These are phyloP conservation scores for Chaenogobius annularis DNA, from an alignment of 2,113 vertebrate genomes.

Conservation along the genomic window DNA sequence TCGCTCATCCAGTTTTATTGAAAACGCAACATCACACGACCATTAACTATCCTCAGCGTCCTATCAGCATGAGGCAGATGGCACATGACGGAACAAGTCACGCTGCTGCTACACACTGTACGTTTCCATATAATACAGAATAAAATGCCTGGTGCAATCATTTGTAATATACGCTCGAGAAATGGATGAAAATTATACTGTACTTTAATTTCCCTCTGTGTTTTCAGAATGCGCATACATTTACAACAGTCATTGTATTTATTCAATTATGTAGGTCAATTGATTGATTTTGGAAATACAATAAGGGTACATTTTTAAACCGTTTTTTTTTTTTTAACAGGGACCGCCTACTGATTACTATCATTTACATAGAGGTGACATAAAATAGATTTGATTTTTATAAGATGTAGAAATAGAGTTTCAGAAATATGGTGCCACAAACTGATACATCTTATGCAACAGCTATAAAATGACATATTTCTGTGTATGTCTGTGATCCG, in stretches of 20 bases:
- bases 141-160: background rate
- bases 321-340: no score
- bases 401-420: background rate
- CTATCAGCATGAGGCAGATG: constrained; percentile 22
- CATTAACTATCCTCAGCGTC: constrained; percentile 42
- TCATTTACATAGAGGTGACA: background rate
- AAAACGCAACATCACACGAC: constrained; percentile 25
- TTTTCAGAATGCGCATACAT: no score
- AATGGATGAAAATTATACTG: no score
- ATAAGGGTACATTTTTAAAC: no score
- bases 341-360: background rate
- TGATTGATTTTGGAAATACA: no score
- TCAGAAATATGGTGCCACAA: no score
- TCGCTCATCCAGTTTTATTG: constrained; percentile 48
- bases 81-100: constrained; percentile 21
- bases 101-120: constrained; percentile 6
- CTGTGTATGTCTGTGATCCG: background rate
- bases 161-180: background rate
- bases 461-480: no score
- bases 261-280: no score
- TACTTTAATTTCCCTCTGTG: no score
- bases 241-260: no score
- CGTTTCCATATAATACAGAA: background rate
- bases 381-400: background rate
- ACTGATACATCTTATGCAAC: no score